phyloP scores from a whole-genome alignment of 2,113 vertebrate genomes.

The Mystacornis crossleyi region DNA sequence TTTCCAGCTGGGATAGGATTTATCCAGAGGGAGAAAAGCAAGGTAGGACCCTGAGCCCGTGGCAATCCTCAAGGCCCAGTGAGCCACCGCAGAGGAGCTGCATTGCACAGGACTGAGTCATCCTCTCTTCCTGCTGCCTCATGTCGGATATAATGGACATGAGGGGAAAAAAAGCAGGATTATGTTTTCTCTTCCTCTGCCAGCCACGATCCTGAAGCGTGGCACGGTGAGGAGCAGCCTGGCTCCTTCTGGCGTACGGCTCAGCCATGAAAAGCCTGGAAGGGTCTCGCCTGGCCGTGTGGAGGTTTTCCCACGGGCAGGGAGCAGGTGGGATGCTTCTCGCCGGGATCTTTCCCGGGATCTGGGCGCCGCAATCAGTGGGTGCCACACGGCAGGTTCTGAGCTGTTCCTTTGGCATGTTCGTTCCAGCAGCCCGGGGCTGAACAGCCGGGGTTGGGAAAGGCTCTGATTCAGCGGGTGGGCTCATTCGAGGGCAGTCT shows the following conservation, averaged over 20 bases:
- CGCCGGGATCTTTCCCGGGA: fast-evolving
- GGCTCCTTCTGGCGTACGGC: background rate
- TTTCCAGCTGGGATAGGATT: background rate
- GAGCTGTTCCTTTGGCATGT: background rate
- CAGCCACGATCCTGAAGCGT: background rate
- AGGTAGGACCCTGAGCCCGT: background rate
- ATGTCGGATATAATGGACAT: background rate
- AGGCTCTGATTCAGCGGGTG: background rate
- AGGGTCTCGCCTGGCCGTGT: background rate
- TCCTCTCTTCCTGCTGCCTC: background rate
- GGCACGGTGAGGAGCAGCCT: background rate
- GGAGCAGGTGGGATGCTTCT: background rate
- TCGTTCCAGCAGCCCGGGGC: background rate
- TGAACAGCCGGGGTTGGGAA: background rate
- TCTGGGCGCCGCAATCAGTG: fast-evolving
- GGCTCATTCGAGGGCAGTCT: background rate
- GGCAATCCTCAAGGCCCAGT: background rate
- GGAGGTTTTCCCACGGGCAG: background rate
- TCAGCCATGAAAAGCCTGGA: background rate
- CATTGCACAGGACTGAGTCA: slow-evolving; percentile 39
- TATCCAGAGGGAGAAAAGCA: fast-evolving
- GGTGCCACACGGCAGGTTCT: background rate
- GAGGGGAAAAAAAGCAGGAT: background rate
- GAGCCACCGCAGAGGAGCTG: background rate
- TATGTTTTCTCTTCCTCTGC: background rate